These are phyloP conservation scores for Myoxocephalus aenaeus DNA, from an alignment of 2,797 vertebrate species.

Conservation along the genomic window DNA sequence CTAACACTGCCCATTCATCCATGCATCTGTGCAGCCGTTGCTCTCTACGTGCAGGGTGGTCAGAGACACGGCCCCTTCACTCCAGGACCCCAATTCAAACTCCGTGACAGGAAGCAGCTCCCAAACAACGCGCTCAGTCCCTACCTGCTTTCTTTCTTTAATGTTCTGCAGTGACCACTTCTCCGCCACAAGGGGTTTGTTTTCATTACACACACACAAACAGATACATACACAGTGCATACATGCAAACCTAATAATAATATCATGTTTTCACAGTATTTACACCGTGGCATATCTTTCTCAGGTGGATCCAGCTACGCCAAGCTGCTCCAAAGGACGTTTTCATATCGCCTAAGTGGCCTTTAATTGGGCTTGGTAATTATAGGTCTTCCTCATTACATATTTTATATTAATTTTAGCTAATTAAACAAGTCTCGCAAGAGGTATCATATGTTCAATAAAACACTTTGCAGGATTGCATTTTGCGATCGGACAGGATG, in stretches of 20 bases:
- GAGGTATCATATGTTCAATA: conserved; percentile 48
- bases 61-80: conserved; percentile 11
- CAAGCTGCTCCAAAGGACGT: conserved; percentile 7
- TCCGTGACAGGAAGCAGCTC: conserved; percentile 1
- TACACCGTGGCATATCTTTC: neutral
- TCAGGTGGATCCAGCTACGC: neutral
- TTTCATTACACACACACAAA: neutral
- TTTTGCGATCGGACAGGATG: conserved; percentile 42
- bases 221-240: neutral
- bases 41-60: neutral
- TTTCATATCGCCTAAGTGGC: conserved; percentile 27
- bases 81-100: neutral
- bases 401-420: conserved; percentile 44
- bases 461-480: conserved; percentile 46
- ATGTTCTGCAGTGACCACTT: neutral
- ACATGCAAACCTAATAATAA: neutral
- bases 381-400: conserved; percentile 37
- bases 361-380: conserved; percentile 50
- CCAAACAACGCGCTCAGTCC: neutral
- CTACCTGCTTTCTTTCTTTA: neutral
- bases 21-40: conserved; percentile 5
- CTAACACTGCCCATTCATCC: conserved; percentile 25
- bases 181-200: neutral
- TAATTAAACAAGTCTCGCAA: conserved; percentile 51
- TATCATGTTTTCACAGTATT: neutral